These are phyloP conservation scores for Terrapene triunguis DNA, from an alignment of 2,113 vertebrate genomes.

Conservation along the genomic window DNA sequence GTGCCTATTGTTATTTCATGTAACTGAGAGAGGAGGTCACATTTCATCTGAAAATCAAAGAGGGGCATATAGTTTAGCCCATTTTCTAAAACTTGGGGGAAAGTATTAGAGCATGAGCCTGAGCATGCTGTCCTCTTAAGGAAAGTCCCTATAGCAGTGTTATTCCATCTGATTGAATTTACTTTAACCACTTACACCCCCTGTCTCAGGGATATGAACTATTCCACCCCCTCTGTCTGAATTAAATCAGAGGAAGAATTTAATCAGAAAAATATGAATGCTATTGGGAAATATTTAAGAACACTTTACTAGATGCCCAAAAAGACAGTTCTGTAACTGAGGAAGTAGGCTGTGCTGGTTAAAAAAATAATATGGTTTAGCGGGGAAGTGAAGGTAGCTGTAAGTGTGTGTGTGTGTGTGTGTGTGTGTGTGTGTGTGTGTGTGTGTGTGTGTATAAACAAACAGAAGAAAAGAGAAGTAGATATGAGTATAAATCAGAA, in stretches of 20 bases:
- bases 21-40: conserved; percentile 51
- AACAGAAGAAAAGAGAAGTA: background rate
- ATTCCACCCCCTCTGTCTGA: conserved; percentile 37
- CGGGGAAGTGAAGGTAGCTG: background rate
- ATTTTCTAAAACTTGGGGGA: background rate
- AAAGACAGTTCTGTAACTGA: background rate
- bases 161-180: background rate
- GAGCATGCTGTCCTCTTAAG: background rate
- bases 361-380: background rate
- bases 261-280: background rate
- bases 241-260: background rate
- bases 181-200: background rate
- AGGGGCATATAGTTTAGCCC: background rate
- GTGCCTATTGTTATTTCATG: conserved; percentile 36
- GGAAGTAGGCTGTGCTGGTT: background rate
- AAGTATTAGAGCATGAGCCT: background rate
- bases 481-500: background rate
- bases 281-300: background rate
- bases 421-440: no score
- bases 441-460: background rate
- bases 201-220: background rate
- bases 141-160: background rate
- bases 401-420: no score
- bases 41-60: conserved; percentile 53
- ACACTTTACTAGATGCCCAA: background rate